These are phyloP conservation scores for Ceuthmochares aereus DNA, from an alignment of 2,113 vertebrate species.

Conservation along the genomic window DNA sequence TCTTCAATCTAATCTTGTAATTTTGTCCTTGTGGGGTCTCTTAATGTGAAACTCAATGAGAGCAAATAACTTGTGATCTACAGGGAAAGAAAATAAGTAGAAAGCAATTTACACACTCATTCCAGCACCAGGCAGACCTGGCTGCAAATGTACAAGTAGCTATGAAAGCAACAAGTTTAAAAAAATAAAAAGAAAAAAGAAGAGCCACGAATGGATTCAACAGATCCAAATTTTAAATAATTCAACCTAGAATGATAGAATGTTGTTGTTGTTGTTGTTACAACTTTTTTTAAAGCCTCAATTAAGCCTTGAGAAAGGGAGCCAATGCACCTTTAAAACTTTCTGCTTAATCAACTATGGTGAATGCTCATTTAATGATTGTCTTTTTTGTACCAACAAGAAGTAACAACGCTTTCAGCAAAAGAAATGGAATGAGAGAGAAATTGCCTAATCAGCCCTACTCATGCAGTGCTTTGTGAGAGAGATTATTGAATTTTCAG, in stretches of 20 bases:
- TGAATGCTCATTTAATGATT: conserved; percentile 83
- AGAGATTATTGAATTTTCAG: conserved; percentile 91
- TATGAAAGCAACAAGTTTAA: neutral
- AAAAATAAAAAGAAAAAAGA: neutral
- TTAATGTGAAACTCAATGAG: neutral
- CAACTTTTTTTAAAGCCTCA: conserved; percentile 63
- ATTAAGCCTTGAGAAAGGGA: conserved; percentile 76
- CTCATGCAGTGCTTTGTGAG: conserved; percentile 83
- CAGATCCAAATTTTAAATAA: conserved; percentile 42
- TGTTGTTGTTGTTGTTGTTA: conserved; percentile 6
- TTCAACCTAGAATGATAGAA: conserved; percentile 46
- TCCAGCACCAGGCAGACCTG: neutral
- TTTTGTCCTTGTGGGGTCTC: neutral
- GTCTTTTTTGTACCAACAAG: conserved; percentile 84
- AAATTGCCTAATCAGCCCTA: conserved; percentile 87
- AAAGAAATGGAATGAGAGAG: conserved; percentile 83
- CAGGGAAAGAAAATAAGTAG: neutral
- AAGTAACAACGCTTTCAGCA: conserved; percentile 83
- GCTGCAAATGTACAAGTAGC: neutral
- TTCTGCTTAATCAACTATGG: conserved; percentile 82
- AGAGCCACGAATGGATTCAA: neutral
- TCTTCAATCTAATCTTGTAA: neutral
- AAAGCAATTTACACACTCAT: neutral
- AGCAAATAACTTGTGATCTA: neutral
- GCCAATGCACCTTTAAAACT: conserved; percentile 78